These are phyloP conservation scores for Macaca fascicularis DNA, from an alignment of 2,113 vertebrate genomes.

Conservation along the genomic window T2T-MFA8v1.1 NC_088376.1:127975001-127975500, in stretches of 20 bases:
- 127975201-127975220: neutral
- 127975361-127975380: neutral
- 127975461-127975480: slow-evolving; percentile 58
- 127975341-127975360: neutral
- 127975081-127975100: neutral
- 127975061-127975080: neutral
- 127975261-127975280: slow-evolving; percentile 8
- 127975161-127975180: neutral
- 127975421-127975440: neutral
- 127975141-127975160: neutral
- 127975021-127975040: neutral
- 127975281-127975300: slow-evolving; percentile 18
- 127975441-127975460: neutral
- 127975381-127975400: neutral
- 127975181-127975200: neutral
- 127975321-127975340: neutral
- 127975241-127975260: neutral
- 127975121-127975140: neutral
- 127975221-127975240: neutral
- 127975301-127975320: slow-evolving; percentile 55
- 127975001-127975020: neutral
- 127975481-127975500: neutral
- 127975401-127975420: slow-evolving; percentile 42
- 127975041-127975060: neutral
- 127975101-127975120: neutral